These are phyloP conservation scores for Leptinotarsa rubiginosa DNA, from an alignment of 2,888 invertebrate species.

Conservation along the genomic window DNA sequence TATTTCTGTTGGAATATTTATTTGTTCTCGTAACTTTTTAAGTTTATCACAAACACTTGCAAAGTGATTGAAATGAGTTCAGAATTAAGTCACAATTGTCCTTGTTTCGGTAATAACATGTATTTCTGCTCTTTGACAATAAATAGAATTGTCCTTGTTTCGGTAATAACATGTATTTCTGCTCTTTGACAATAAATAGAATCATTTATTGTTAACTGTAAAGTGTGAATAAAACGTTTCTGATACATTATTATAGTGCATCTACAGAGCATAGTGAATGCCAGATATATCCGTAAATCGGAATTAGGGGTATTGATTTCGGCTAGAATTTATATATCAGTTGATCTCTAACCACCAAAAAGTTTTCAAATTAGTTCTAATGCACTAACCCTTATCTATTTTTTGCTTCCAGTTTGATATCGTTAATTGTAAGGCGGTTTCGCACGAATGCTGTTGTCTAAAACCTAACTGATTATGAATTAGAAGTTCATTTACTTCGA, in stretches of 20 bases:
- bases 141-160: slow-evolving; percentile 34
- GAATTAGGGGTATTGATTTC: not conserved
- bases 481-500: too few relatives aligned
- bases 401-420: too few relatives aligned
- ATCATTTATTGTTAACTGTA: slow-evolving; percentile 44
- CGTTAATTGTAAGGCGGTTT: too few relatives aligned
- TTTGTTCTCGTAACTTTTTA: slow-evolving; percentile 45
- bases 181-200: slow-evolving; percentile 42
- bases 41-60: slow-evolving; percentile 40
- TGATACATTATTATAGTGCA: not conserved
- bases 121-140: slow-evolving; percentile 43
- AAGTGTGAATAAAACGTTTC: slow-evolving; percentile 47
- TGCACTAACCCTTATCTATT: too few relatives aligned
- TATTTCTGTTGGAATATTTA: slow-evolving; percentile 48
- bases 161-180: slow-evolving; percentile 30
- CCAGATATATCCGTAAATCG: not conserved
- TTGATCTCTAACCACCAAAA: not conserved
- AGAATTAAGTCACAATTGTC: not conserved
- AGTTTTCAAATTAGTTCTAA: too few relatives aligned
- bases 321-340: not conserved
- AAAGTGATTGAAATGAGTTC: slow-evolving; percentile 38
- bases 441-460: too few relatives aligned
- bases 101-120: slow-evolving; percentile 17
- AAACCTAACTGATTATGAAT: too few relatives aligned
- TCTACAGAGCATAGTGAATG: not conserved